Evolutionary conservation across 2,113 vertebrate species (phyloP).

Genomic region (Sapajus apella): DNA sequence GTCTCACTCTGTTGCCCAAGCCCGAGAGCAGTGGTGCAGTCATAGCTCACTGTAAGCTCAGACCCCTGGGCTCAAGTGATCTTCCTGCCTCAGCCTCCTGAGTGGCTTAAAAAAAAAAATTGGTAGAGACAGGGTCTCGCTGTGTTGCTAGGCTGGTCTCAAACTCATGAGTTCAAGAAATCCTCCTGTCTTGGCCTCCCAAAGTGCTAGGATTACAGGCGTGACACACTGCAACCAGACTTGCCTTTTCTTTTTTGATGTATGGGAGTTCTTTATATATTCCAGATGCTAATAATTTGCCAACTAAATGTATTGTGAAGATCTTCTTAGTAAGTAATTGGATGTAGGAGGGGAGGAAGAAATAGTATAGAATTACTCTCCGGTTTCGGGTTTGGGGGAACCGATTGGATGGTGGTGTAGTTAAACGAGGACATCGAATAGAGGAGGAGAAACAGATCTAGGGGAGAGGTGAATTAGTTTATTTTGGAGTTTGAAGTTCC

Average conservation of each 20-base stretch:
- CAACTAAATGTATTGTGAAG: background rate
- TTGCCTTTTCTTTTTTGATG: slow-evolving; percentile 10
- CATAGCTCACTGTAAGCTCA: background rate
- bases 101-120: background rate
- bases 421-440: background rate
- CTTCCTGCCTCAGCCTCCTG: background rate
- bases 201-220: background rate
- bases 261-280: background rate
- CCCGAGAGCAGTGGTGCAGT: background rate
- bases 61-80: background rate
- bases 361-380: background rate
- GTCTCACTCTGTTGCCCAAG: background rate
- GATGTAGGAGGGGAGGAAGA: background rate
- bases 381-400: background rate
- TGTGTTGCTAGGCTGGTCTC: background rate
- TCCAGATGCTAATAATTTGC: background rate
- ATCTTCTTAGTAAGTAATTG: background rate
- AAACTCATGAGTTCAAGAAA: background rate
- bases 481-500: slow-evolving; percentile 23
- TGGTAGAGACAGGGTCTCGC: background rate
- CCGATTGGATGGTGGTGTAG: background rate
- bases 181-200: background rate
- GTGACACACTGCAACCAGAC: background rate
- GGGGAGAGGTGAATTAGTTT: background rate
- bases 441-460: background rate